Percentiles rank a stretch among this genome's conserved stretches.
Conservation (phyloP, 2,797 vertebrate genomes). For the Picus viridis region DNA sequence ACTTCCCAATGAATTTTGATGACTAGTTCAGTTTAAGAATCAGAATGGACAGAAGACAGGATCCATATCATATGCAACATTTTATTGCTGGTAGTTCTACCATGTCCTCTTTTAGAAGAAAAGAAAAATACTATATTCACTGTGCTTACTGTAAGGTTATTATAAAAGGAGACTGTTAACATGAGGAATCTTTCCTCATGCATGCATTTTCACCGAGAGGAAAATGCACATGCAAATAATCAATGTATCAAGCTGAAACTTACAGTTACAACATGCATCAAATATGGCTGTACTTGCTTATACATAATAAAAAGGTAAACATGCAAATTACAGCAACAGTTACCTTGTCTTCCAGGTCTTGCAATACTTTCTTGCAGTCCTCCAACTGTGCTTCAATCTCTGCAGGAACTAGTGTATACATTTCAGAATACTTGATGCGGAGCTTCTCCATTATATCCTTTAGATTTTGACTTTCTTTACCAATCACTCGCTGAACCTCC, state of each 20-base stretch:
- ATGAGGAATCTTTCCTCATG: background rate
- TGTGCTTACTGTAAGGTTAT: background rate
- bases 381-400: slow-evolving; percentile 83
- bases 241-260: background rate
- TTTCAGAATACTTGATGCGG: slow-evolving; percentile 85
- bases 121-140: background rate
- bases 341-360: slow-evolving; percentile 89
- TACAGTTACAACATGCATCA: background rate
- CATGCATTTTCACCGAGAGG: background rate
- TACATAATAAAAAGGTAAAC: background rate
- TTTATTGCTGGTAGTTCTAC: background rate
- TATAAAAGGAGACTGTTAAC: background rate
- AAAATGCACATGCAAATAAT: background rate
- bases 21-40: background rate
- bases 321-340: background rate
- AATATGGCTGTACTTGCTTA: background rate
- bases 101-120: background rate
- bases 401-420: slow-evolving; percentile 80
- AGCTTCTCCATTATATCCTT: slow-evolving; percentile 84
- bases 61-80: background rate
- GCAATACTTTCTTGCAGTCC: slow-evolving; percentile 82
- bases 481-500: slow-evolving; percentile 84
- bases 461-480: slow-evolving; percentile 83
- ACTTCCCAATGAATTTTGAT: background rate
- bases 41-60: background rate